Base-by-base conservation (phyloP, 2,797 vertebrate genomes). In the Nannoperca obscura region DNA sequence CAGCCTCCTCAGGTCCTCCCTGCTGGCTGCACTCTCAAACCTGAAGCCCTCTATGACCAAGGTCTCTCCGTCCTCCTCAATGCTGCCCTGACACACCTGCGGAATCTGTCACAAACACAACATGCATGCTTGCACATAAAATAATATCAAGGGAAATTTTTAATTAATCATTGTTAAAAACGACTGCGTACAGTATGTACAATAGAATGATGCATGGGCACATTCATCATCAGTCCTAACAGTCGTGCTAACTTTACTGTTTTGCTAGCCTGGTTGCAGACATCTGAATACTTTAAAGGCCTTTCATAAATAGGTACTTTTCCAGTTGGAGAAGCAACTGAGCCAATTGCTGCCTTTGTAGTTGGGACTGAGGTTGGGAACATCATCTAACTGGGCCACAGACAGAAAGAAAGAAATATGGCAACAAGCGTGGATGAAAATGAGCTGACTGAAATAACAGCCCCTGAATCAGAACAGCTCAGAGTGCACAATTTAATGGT, bases 21-120 rank as follows among this genome's bases (percentile, higher is more conserved):
- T 46, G 74, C 73, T 87, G 66, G 68, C 47, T 2, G 70, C 78
- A 40, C 82, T 82, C 81, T 86, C 71, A 86, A 94, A 94, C 68
- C 81, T 76, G 78, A 91, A 89, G 76, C 90, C 91, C 1, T 91
- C 92, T 22, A 94, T 82, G 78, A 91, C 38, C 90, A 93, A 80
- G 57, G 78, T 81, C 52, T 92, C 89, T 13, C 80, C 71, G 0
- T 87, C 78, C 66, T 88, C 86, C 47, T 77, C 69, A 7, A 70
- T 63, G 69, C 54, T 54, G 68, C 66, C 76, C 52, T 72, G 81
- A 81, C 53, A 40, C 49, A 77, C 83, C 71, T 38, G 76, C 78
- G 67, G 86, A 67, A 76, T 73, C 83, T 86, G 85, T 86, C 80
- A 85, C 70, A 85, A 86, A 65, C 86, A 85, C 59, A 82, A 83